Percentiles rank a stretch among this genome's conserved stretches.
These are phyloP conservation scores for Acanthurus tractus DNA, from an alignment of 2,797 vertebrate species.

Conservation along the genomic window DNA sequence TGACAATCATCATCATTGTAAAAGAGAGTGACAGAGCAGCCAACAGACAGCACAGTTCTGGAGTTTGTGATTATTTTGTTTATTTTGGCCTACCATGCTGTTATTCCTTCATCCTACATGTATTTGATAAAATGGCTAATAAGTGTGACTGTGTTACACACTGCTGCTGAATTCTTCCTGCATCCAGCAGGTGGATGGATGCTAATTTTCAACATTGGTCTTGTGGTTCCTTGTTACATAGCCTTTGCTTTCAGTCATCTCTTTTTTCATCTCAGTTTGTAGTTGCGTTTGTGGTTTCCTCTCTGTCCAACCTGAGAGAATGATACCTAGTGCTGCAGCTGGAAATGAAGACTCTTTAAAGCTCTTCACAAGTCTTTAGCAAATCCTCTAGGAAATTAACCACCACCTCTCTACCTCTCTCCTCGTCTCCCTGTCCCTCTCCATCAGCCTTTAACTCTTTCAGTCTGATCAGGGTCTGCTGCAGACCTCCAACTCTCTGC, in stretches of 20 bases:
- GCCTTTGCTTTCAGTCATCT: not conserved
- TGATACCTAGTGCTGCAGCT: not conserved
- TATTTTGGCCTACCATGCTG: too few species aligned
- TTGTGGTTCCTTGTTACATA: constrained; percentile 11
- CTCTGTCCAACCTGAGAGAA: not conserved
- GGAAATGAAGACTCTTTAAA: constrained; percentile 30
- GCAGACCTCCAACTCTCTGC: constrained; percentile 82
- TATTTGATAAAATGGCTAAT: too few species aligned
- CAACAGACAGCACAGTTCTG: too few species aligned
- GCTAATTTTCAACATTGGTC: not conserved
- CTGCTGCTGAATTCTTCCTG: too few species aligned
- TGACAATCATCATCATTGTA: too few species aligned
- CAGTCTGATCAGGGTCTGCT: constrained; percentile 83
- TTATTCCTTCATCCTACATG: too few species aligned
- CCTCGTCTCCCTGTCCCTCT: constrained; percentile 44
- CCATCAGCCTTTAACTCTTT: constrained; percentile 67
- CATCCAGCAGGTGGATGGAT: too few species aligned
- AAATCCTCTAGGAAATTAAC: constrained; percentile 86
- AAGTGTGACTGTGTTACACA: too few species aligned
- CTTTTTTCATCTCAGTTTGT: not conserved
- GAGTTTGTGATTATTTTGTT: too few species aligned
- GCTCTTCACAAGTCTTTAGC: constrained; percentile 74
- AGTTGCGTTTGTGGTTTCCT: not conserved
- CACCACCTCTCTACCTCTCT: constrained; percentile 63
- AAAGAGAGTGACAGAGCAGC: too few species aligned